These are phyloP conservation scores for Aphidius ervi DNA, from an alignment of 1,140 invertebrate genomes.

Conservation along the genomic window DNA sequence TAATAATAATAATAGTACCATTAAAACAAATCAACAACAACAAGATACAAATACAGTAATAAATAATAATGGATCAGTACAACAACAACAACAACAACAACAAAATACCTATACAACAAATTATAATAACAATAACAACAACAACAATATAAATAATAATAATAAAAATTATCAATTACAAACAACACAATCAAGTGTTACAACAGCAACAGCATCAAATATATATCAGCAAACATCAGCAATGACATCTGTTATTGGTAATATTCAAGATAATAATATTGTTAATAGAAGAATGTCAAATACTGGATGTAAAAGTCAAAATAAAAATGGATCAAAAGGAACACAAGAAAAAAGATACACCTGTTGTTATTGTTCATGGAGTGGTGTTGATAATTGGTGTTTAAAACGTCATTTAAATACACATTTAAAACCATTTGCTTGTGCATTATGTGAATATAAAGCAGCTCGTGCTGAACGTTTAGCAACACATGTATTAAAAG, in stretches of 20 bases:
- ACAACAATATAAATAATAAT: slow-evolving; percentile 8
- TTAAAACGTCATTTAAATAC: slow-evolving; percentile 87
- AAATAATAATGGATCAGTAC: slow-evolving; percentile 15
- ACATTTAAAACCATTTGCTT: slow-evolving; percentile 85
- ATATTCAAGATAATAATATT: slow-evolving; percentile 36
- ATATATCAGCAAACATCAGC: slow-evolving; percentile 25
- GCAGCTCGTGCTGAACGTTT: slow-evolving; percentile 81
- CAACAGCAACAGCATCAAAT: slow-evolving; percentile 24
- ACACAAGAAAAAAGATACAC: slow-evolving; percentile 60
- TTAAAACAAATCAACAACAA: slow-evolving; percentile 12
- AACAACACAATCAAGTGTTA: slow-evolving; percentile 19
- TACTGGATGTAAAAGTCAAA: slow-evolving; percentile 45
- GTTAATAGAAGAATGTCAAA: slow-evolving; percentile 39
- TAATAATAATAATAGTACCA: background rate
- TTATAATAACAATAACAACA: slow-evolving; percentile 24
- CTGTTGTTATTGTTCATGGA: slow-evolving; percentile 86
- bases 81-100: slow-evolving; percentile 8
- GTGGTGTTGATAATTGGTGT: slow-evolving; percentile 90
- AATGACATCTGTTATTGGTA: slow-evolving; percentile 33
- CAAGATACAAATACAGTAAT: slow-evolving; percentile 7
- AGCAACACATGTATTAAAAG: slow-evolving; percentile 83
- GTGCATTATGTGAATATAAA: slow-evolving; percentile 86
- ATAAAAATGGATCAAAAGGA: slow-evolving; percentile 40
- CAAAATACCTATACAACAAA: slow-evolving; percentile 29
- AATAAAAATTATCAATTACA: slow-evolving; percentile 45